Evolutionary conservation across 2,797 vertebrate species (phyloP), one percentile per base, ranked within the genome.

Genomic region (Hapalemur alaotrensis): DNA sequence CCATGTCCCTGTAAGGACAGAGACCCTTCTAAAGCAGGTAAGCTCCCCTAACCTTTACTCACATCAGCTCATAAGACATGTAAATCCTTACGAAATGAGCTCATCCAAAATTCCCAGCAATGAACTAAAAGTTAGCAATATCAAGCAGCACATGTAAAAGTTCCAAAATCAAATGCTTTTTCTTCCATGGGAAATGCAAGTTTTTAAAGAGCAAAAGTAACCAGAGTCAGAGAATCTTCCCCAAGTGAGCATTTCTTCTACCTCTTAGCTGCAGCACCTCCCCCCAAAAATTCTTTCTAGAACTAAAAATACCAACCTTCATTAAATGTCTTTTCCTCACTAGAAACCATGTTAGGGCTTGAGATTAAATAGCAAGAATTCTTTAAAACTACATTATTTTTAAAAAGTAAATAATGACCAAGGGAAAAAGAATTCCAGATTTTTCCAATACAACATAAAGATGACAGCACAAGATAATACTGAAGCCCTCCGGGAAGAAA

Each of bases 301-400:
- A 96, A 95, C 93, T 97, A 95, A 95, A 97, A 95, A 93, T 95
- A 84, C 48, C 85, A 86, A 90, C 81, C n/a, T 76, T 76, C 57
- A 84, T 67, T 57, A 93, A 95, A 65, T 69, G 85, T 54, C 65
- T 92, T 95, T 82, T 89, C 78, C 61, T 94, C 79, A 79, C 83
- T 57, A 91, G 43, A 94, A 90, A 89, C 96, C 93, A 89, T 94
- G 52, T 96, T 85, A 93, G 65, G 96, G 11, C 67, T 95, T 89
- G 61, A 76, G 48, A 95, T 85, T 25, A 89, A 93, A 97, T 85
- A 87, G 32, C 78, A 81, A 92, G 88, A 70, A 95, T 96, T 96
- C 91, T 85, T 96, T 92, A 93, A 83, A 96, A 91, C 12, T 41
- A 73, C 73, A 75, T 67, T 93, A 83, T 83, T 95, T 96, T 90